Base-by-base conservation (phyloP, 2,888 invertebrate species). In the Rhogogaster chlorosoma region DNA sequence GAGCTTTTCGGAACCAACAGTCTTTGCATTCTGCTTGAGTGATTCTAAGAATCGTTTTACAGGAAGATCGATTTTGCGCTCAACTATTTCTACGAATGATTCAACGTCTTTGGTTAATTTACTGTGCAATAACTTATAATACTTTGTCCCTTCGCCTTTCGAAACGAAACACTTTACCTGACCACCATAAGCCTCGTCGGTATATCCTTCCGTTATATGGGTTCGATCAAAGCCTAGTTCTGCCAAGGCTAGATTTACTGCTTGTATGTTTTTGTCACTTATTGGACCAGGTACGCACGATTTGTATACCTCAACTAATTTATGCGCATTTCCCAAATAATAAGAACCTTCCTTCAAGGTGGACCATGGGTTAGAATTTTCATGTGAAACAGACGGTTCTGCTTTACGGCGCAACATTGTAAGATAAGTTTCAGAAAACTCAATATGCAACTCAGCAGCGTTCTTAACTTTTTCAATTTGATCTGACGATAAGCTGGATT, bases 121-220 rank as follows among this genome's bases (percentile, higher is more conserved):
- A 29, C 42, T 73, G 26, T 42, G 71, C 42, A 73, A 73, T 73
- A 42, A 73, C 26, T 73, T 42, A n/a, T 73, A 73, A 73, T 73
- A 73, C 42, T 73, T 73, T n/a, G 10, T 73, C 22, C 42, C 42
- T 73, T 73, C 38, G 22, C 42, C 26, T 10, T 42, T 42, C 2
- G 71, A 73, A 73, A 42, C 42, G 9, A 73, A 73, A 26, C 22
- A n/a, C 38, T 42, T 15, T 12, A 38, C 42, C 10, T 15, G 38
- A 4, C 71, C 71, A 73, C 22, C 2, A 7, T 22, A 22, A 42
- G 42, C 42, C 22, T 73, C 42, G n/a, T 73, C 71, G 12, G 26
- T 42, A 73, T 73, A 42, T 73, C 12, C 71, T 12, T n/a, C n/a
- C 10, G 71, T 38, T 42, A 73, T 73, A 22, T 73, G 71, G 42